A percentile compares a stretch with the other conserved stretches of the same genome.
phyloP scores from a whole-genome alignment of 2,113 vertebrate genomes.

The Tichodroma muraria region DNA sequence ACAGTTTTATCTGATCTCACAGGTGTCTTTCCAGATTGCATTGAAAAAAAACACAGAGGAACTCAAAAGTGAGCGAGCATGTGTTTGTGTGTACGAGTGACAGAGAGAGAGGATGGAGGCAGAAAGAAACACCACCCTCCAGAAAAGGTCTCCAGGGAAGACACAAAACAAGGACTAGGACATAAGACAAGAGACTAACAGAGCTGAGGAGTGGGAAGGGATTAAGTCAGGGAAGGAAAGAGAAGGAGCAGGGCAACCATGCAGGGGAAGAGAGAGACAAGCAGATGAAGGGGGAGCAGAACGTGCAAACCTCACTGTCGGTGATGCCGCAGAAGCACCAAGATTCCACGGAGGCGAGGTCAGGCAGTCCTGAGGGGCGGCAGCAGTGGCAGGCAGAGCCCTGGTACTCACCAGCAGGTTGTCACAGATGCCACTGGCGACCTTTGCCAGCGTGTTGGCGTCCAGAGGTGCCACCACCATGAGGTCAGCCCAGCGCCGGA shows the following conservation, averaged over 20 bases:
- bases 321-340: neutral
- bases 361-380: neutral
- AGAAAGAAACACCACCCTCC: neutral
- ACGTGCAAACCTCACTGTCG: neutral
- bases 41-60: neutral
- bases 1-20: constrained; percentile 11
- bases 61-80: neutral
- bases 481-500: constrained; percentile 91
- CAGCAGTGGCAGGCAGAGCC: neutral
- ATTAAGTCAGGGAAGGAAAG: neutral
- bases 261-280: neutral
- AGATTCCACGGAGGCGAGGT: neutral
- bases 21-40: neutral
- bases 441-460: constrained; percentile 94
- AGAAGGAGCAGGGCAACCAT: neutral
- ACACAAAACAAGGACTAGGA: neutral
- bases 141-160: neutral
- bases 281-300: neutral
- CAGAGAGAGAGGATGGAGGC: neutral
- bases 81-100: neutral
- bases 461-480: constrained; percentile 91
- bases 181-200: neutral
- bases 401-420: constrained; percentile 88
- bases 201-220: accelerated
- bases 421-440: constrained; percentile 92